Evolutionary conservation across 2,888 invertebrate genomes (phyloP).

Genomic region (Eilema depressum): DNA sequence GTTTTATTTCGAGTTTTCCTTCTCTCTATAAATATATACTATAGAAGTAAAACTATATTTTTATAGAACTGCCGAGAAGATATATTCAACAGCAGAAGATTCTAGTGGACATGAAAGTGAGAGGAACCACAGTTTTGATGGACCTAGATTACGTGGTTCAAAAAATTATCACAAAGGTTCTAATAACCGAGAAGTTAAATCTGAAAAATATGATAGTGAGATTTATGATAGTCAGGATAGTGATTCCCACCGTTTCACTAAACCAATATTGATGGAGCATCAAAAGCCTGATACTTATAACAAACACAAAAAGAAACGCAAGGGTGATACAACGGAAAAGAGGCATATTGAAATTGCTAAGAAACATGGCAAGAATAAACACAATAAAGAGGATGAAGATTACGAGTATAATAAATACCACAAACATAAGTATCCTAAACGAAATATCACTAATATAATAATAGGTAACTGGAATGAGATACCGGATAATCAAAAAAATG

Average conservation of each 20-base stretch:
- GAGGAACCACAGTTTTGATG: neutral
- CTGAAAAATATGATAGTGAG: neutral
- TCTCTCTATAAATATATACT: too few species aligned
- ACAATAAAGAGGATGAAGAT: too few species aligned
- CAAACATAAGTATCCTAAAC: too few species aligned
- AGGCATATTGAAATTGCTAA: too few species aligned
- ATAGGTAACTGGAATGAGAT: too few species aligned
- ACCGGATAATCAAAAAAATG: too few species aligned
- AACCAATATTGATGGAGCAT: neutral
- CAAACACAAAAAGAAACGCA: neutral
- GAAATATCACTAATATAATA: too few species aligned
- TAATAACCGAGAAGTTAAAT: neutral
- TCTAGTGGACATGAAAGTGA: neutral
- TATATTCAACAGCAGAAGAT: neutral
- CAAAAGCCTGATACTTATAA: neutral
- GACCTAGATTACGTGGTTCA: neutral
- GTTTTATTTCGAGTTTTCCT: too few species aligned
- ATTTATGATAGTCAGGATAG: neutral
- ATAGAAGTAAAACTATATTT: neutral
- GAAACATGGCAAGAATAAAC: too few species aligned
- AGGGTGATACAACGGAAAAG: too few species aligned
- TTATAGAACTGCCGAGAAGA: neutral
- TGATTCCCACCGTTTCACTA: conserved; percentile 4
- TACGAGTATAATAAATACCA: too few species aligned
- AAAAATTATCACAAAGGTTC: neutral